Percentiles rank a stretch among this genome's conserved stretches.
Conservation (phyloP, 64 coral and sea anemone genomes). For the Catalaphyllia jardinei region DNA sequence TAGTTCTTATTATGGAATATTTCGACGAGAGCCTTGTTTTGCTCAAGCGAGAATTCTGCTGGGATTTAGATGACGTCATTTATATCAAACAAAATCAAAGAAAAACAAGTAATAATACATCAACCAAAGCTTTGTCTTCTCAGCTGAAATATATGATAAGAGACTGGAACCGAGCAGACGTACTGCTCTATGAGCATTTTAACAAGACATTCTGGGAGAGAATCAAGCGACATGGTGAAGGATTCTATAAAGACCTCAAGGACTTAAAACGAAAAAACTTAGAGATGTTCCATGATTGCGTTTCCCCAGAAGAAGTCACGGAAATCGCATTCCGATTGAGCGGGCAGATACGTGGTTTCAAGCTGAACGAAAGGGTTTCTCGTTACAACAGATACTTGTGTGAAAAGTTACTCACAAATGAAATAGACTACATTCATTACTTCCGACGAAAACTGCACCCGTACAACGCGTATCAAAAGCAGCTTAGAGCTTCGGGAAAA, state of each 20-base stretch:
- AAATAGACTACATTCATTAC: constrained; percentile 86
- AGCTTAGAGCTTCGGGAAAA: constrained; percentile 43
- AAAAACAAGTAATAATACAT: constrained; percentile 33
- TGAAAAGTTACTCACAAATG: constrained; percentile 83
- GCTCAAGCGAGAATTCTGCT: constrained; percentile 91
- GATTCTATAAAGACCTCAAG: constrained; percentile 74
- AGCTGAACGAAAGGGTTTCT: constrained; percentile 54
- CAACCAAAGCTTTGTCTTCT: neutral
- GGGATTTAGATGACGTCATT: constrained; percentile 91
- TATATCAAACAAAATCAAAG: constrained; percentile 93
- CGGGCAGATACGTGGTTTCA: constrained; percentile 53
- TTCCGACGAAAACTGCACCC: constrained; percentile 79
- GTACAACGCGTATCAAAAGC: constrained; percentile 63
- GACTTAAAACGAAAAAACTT: constrained; percentile 74
- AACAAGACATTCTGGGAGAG: constrained; percentile 98
- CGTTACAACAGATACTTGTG: constrained; percentile 80
- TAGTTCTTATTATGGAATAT: constrained; percentile 97
- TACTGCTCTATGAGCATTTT: constrained; percentile 72
- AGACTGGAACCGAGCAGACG: constrained; percentile 76
- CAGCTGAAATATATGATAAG: constrained; percentile 48
- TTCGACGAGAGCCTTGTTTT: constrained; percentile 96
- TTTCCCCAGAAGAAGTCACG: constrained; percentile 64
- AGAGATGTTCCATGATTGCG: constrained; percentile 61
- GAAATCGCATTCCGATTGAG: constrained; percentile 73
- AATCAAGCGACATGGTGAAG: constrained; percentile 68